phyloP scores from a whole-genome alignment of 2,797 vertebrate genomes.

The Rhynchotus rufescens region DNA sequence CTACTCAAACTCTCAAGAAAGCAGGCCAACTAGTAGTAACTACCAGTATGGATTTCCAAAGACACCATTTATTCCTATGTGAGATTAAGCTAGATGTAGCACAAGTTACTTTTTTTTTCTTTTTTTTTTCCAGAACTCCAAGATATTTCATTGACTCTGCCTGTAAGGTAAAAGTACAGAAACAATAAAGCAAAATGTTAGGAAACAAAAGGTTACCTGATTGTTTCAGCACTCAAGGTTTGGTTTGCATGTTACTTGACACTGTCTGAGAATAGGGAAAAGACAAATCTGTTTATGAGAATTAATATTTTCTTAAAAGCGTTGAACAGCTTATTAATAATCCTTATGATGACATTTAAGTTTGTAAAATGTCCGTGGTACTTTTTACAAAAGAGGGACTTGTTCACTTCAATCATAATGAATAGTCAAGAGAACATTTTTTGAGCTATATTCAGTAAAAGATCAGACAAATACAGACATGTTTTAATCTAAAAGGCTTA shows the following conservation, averaged over 20 bases:
- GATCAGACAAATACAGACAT: not conserved
- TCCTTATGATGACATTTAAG: not conserved
- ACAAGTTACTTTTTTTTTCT: not conserved
- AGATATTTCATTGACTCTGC: not conserved
- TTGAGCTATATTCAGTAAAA: not conserved
- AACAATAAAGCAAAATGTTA: not conserved
- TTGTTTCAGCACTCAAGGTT: not conserved
- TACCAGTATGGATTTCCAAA: not conserved
- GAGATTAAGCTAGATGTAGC: not conserved
- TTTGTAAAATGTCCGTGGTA: not conserved
- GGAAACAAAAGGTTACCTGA: not conserved
- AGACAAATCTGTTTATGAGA: not conserved
- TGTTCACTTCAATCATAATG: not conserved
- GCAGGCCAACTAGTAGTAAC: not conserved
- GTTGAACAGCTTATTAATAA: not conserved
- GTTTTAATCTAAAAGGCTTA: not conserved
- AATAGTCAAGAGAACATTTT: not conserved
- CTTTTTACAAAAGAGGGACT: not conserved
- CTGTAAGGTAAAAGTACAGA: not conserved
- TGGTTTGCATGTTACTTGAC: not conserved
- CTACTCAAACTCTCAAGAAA: not conserved
- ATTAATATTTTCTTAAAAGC: not conserved
- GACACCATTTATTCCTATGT: not conserved
- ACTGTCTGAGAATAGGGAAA: not conserved
- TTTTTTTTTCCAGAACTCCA: not conserved